Percentiles rank a stretch among this genome's conserved stretches.
phyloP scores from a whole-genome alignment of 2,888 invertebrate genomes.

The Dasypogon diadema region DNA sequence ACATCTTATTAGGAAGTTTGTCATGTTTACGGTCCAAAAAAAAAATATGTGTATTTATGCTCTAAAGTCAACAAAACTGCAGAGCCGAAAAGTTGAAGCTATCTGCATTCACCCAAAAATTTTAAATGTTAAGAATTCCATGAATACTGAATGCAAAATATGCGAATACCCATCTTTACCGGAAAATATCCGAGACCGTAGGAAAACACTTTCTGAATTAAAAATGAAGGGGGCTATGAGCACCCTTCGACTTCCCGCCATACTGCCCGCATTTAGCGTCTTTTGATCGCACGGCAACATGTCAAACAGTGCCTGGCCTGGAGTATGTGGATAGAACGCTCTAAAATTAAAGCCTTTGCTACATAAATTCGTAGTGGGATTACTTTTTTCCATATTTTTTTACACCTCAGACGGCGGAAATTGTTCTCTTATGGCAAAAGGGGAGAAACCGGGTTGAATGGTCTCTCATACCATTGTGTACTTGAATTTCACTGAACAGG shows the following conservation, averaged over 20 bases:
- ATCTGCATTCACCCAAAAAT: too few relatives aligned
- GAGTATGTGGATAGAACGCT: not conserved
- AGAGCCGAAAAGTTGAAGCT: too few relatives aligned
- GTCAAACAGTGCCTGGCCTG: not conserved
- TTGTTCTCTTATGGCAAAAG: constrained; percentile 32
- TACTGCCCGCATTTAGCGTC: not conserved
- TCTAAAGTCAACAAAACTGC: too few relatives aligned
- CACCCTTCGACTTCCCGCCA: not conserved
- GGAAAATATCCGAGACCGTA: constrained; percentile 11
- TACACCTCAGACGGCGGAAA: constrained; percentile 42
- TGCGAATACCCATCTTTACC: constrained; percentile 14
- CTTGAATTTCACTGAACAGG: not conserved
- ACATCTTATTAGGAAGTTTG: too few relatives aligned
- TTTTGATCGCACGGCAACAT: not conserved
- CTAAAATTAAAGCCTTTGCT: constrained; percentile 30
- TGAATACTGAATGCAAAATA: constrained; percentile 6
- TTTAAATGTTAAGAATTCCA: too few relatives aligned
- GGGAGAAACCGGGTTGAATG: constrained; percentile 37
- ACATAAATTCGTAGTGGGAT: constrained; percentile 34
- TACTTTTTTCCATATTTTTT: constrained; percentile 37
- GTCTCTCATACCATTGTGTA: constrained; percentile 33
- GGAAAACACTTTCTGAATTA: constrained; percentile 16
- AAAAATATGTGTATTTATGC: too few relatives aligned
- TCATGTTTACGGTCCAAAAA: too few relatives aligned
- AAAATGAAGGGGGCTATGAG: constrained; percentile 7